Conservation (phyloP, 2,113 vertebrate genomes). For the Archocentrus centrarchus region DNA sequence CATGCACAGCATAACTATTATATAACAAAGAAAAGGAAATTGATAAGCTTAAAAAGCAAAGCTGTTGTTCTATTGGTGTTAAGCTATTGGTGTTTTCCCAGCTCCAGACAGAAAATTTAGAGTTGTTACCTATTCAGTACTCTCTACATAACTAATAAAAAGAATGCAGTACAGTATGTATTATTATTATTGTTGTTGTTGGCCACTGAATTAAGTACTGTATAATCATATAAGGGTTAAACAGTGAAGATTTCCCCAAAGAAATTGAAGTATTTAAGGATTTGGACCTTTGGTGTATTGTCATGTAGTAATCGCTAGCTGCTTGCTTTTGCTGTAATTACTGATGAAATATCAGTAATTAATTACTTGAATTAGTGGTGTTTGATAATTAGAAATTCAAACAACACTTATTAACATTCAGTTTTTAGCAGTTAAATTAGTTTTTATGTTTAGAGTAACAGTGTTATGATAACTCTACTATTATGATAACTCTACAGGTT, state of each 20-base stretch:
- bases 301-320: accelerated
- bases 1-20: neutral
- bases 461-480: neutral
- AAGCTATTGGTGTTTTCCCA: neutral
- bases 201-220: neutral
- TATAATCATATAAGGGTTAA: too few relatives aligned
- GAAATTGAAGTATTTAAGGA: neutral
- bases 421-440: neutral
- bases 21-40: neutral
- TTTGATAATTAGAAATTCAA: neutral
- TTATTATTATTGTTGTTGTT: neutral
- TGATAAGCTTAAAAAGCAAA: neutral
- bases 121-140: neutral
- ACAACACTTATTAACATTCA: too few relatives aligned
- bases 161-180: neutral
- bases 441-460: neutral
- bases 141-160: neutral
- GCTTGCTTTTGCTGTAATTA: neutral
- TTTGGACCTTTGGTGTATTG: neutral
- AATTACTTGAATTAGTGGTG: neutral
- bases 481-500: too few relatives aligned
- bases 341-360: neutral
- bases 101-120: neutral
- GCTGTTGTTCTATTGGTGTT: neutral
- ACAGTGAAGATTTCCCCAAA: neutral